Base-by-base conservation (phyloP, 2,888 invertebrate genomes). In the Papilio elwesi region DNA sequence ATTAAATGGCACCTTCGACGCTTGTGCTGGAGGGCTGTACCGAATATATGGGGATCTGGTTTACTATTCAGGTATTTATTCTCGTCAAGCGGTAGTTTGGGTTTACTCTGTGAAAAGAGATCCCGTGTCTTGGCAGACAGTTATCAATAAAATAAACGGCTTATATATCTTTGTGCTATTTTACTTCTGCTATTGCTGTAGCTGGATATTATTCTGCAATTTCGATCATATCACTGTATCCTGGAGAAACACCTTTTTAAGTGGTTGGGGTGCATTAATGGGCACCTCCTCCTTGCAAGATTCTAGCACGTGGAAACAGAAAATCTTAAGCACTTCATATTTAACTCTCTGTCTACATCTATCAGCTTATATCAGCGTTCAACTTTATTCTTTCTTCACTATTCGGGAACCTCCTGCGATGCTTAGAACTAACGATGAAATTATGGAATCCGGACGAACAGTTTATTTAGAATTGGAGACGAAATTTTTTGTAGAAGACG, bases 371-470 rank as follows among this genome's bases (percentile, higher is more conserved):
- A 78, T 91, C 3, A 85, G 84, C 74, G 83, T 88, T 11, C 87
- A 91, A 52, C 77, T 92, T 48, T 92, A 85, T 79, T 85, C 87
- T 0, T 91, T 88, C 70, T 80, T 90, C 1, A 91, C 92, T 0
- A 86, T 93, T 13, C 79, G 79, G 16, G 76, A 79, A 0, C 89
- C 92, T 26, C 89, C 92, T 6, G 76, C 82, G 6, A 76, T 80
- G 10, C 83, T 85, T 3, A 83, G 80, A 75, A 87, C 85, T 0
- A 85, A 85, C 11, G 82, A 84, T 0, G 90, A 88, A 0, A 52
- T 92, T 0, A 84, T 85, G 75, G 65, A 75, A 15, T 90, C 91
- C 1, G 87, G 86, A 0, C 80, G 81, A 74, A 80, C 65, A 0
- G 77, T 84, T 1, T 90, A 80, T 71, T 74, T 92, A 10, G 79